Evolutionary conservation across 2,888 invertebrate species (phyloP).

Genomic region (Netelia fuscicornis): DNA sequence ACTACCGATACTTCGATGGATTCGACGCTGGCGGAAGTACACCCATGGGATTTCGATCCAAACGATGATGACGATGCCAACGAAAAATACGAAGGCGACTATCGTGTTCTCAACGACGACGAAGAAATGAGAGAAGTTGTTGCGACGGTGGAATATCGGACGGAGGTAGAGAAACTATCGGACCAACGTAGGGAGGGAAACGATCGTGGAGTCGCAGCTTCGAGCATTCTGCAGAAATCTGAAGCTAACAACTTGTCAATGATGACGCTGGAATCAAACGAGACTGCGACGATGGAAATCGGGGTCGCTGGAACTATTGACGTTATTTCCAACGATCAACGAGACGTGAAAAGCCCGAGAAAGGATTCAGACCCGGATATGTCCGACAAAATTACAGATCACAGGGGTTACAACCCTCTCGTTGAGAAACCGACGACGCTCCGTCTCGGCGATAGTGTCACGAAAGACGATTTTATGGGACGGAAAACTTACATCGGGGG

Average conservation of each 20-base stretch:
- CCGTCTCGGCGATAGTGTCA: neutral
- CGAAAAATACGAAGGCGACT: neutral
- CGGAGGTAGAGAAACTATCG: slow-evolving; percentile 1
- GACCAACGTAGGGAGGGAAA: neutral
- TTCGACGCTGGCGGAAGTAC: slow-evolving; percentile 19
- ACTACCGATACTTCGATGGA: slow-evolving; percentile 3
- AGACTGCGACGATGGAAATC: neutral
- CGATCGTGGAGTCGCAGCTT: neutral
- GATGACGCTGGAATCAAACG: neutral
- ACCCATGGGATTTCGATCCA: slow-evolving; percentile 9
- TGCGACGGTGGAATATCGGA: neutral
- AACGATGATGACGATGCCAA: neutral
- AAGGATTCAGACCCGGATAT: neutral
- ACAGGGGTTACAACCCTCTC: neutral
- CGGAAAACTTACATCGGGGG: slow-evolving; percentile 9
- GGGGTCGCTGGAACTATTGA: neutral
- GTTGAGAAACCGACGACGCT: neutral
- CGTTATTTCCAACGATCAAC: neutral
- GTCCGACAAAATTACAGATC: neutral
- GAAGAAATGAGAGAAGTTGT: slow-evolving; percentile 12
- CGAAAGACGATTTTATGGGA: neutral
- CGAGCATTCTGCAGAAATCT: neutral
- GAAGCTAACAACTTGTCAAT: neutral
- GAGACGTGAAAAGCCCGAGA: neutral
- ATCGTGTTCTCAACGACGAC: slow-evolving; percentile 33